Base-by-base conservation (phyloP, 2,113 vertebrate genomes). In the Glaucidium brasilianum region DNA sequence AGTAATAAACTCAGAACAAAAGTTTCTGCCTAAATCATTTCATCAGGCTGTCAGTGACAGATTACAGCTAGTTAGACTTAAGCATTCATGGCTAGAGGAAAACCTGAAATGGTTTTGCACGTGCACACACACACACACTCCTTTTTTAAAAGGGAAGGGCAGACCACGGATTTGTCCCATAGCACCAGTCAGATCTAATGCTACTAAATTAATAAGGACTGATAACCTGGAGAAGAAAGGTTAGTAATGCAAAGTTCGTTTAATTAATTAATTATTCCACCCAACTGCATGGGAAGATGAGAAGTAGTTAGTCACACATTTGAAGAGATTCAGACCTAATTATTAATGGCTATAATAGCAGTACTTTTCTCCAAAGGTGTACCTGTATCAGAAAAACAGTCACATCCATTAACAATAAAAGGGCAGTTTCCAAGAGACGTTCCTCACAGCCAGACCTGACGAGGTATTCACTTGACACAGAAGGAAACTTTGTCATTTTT, bases 301-400 rank as follows among this genome's bases (percentile, higher is more conserved):
- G 34, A 49, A 49, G 7, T 21, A 63, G 35, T 37, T 56, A 49
- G 25, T 6, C 10, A 69, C 4, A 12, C 2, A 1, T 37, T 32
- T 29, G 14, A 34, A 87, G 11, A 35, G 7, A 75, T 63, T 43
- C 6, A 0, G n/a, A 37, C 0, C 0, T 7, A 22, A 50, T 22
- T 87, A 68, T 47, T 74, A 80, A 35, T 41, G 69, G 27, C 32
- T 87, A 15, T 12, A 76, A 14, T 5, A 81, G n/a, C 11, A 87
- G 15, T 27, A 26, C n/a, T 76, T 41, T 63, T 69, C 41, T 37
- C 63, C 9, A 5, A 92, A 81, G 39, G 35, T 37, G 22, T 9
- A 34, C 27, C 9, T 56, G 62, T 34, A 56, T 34, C 50, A 76
- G 49, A 75, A 34, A 62, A 75, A 62, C 34, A 56, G 30, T 50